Percentiles rank a stretch among this genome's conserved stretches.
Conservation (phyloP, 2,797 vertebrate genomes). For the Cirrhinus mrigala region DNA sequence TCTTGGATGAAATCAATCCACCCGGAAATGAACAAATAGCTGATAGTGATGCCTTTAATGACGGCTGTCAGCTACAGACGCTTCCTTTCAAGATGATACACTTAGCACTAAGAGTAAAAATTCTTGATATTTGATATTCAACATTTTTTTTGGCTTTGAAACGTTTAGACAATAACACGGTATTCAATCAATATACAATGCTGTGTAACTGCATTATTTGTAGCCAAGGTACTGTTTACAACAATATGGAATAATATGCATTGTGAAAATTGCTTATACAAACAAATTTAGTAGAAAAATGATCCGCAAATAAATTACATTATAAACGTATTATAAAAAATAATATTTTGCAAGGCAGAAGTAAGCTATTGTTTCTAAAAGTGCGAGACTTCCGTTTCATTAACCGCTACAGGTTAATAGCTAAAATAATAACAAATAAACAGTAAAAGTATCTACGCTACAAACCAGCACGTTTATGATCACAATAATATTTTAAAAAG, state of each 20-base stretch:
- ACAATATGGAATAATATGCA: neutral
- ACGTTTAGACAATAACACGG: neutral
- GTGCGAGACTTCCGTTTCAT: neutral
- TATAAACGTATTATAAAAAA: neutral
- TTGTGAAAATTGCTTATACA: neutral
- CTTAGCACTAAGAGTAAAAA: neutral
- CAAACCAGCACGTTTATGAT: neutral
- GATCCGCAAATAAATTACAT: neutral
- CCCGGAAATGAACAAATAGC: neutral
- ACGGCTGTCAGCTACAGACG: neutral
- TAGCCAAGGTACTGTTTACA: neutral
- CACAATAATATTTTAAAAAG: neutral
- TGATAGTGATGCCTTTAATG: neutral
- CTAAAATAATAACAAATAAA: neutral
- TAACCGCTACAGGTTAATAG: neutral
- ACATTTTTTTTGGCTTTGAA: neutral
- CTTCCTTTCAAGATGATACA: neutral
- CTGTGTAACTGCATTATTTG: neutral
- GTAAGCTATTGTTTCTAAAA: neutral
- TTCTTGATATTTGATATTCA: neutral
- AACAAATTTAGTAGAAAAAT: neutral
- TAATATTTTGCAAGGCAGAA: neutral
- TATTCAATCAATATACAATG: neutral
- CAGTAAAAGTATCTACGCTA: neutral
- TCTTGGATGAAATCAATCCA: conserved; percentile 28